Evolutionary conservation across 2,113 vertebrate genomes (phyloP).

Genomic region (Sclerurus mexicanus): DNA sequence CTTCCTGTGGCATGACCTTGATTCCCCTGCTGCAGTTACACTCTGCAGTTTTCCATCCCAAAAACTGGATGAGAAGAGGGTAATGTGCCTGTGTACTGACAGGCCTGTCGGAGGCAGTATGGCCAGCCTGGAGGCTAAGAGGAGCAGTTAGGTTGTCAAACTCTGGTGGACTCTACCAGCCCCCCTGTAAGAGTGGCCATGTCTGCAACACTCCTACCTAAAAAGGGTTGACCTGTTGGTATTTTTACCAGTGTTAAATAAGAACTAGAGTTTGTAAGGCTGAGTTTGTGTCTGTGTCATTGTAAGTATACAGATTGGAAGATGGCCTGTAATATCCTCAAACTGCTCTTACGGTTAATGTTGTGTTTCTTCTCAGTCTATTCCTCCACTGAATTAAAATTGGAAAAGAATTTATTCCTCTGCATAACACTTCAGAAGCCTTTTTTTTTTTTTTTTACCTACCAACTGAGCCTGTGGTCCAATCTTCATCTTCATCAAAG

Average conservation of each 20-base stretch:
- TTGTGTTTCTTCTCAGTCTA: background rate
- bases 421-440: background rate
- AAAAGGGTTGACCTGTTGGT: background rate
- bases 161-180: background rate
- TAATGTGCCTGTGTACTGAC: background rate
- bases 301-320: background rate
- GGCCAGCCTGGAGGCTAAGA: background rate
- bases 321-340: background rate
- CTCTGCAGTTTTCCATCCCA: background rate
- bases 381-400: background rate
- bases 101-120: background rate
- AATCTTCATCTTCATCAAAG: slow-evolving; percentile 81
- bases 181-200: background rate
- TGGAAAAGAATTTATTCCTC: background rate
- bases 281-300: background rate
- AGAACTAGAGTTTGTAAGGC: background rate
- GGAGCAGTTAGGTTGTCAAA: background rate
- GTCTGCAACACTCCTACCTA: background rate
- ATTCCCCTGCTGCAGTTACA: background rate
- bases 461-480: slow-evolving; percentile 72
- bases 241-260: background rate
- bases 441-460: background rate
- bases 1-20: fast-evolving
- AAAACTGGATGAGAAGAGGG: background rate
- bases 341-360: background rate